Conservation (phyloP, 2,797 vertebrate genomes). For the Brachyalestes nurse region DNA sequence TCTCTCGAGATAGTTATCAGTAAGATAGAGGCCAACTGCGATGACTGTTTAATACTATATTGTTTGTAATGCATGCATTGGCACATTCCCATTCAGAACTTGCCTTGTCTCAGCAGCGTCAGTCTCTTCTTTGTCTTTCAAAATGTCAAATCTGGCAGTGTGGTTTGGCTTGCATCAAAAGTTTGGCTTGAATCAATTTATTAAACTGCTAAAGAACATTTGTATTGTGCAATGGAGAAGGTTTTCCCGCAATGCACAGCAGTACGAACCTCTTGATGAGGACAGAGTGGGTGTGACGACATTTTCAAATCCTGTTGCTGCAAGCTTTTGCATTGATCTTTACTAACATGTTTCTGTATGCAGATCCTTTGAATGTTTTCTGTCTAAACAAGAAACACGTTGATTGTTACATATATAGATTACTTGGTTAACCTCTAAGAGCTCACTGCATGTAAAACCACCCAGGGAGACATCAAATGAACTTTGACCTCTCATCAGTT, state of each 20-base stretch:
- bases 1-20: not conserved
- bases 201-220: constrained; percentile 21
- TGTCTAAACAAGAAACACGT: constrained; percentile 12
- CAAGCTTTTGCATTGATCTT: constrained; percentile 14
- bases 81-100: constrained; percentile 19
- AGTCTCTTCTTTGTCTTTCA: constrained; percentile 39
- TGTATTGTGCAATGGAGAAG: constrained; percentile 27
- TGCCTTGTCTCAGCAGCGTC: constrained; percentile 23
- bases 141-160: constrained; percentile 27
- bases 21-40: not conserved
- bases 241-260: not conserved
- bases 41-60: constrained; percentile 10
- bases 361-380: constrained; percentile 16
- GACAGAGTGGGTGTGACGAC: not conserved
- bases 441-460: constrained; percentile 32
- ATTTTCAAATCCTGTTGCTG: constrained; percentile 25
- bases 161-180: constrained; percentile 33
- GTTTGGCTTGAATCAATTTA: constrained; percentile 4
- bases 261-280: not conserved
- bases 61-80: not conserved
- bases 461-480: constrained; percentile 40
- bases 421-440: constrained; percentile 33
- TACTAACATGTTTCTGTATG: not conserved
- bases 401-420: constrained; percentile 8
- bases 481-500: constrained; percentile 45